Evolutionary conservation across 2,797 vertebrate species (phyloP), one percentile per base, ranked within the genome.

Genomic region (Iguana delicatissima): DNA sequence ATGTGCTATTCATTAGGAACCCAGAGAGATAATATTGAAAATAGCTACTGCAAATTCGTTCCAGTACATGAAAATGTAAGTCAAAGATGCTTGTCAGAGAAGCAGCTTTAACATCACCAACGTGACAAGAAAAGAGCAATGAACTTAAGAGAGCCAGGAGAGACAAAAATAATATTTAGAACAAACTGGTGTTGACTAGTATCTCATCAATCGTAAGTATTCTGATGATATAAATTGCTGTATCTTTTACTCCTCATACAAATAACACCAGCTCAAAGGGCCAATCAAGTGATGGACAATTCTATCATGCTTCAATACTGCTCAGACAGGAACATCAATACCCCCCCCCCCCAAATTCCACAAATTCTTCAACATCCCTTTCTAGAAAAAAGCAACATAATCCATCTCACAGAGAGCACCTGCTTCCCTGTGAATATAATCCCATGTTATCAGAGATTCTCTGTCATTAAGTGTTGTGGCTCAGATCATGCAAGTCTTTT

Each of bases 161-260:
- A 77, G 2, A 80, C 83, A 91, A 82, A 57, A 22, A 85, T 83
- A 85, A 87, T 46, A 2, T 6, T 76, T 67, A 29, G 46, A 77
- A 72, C 85, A 89, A 85, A 74, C 0, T 1, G 57, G 12, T 24
- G 1, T 85, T 88, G 73, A 52, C 57, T 24, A 69, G 9, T 8
- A 73, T 22, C 24, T 85, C 89, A 50, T 72, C 22, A 74, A 20
- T 6, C 55, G 84, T 4, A 89, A 46, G 1, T 3, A 84, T 4
- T 89, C 2, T 76, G 67, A 76, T 0, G 0, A 72, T 6, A 81
- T 18, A 26, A 67, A 20, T n/a, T 87, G 29, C 46, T 32, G 62
- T 5, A 80, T 0, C 0, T 35, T 10, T 0, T 1, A 8, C 0
- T 35, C 69, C 16, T 59, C 57, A 83, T 29, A 50, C 18, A 67